Evolutionary conservation across 2,888 invertebrate genomes (phyloP), one percentile per base, ranked within the genome.

Genomic region (Drosophila neotestacea): DNA sequence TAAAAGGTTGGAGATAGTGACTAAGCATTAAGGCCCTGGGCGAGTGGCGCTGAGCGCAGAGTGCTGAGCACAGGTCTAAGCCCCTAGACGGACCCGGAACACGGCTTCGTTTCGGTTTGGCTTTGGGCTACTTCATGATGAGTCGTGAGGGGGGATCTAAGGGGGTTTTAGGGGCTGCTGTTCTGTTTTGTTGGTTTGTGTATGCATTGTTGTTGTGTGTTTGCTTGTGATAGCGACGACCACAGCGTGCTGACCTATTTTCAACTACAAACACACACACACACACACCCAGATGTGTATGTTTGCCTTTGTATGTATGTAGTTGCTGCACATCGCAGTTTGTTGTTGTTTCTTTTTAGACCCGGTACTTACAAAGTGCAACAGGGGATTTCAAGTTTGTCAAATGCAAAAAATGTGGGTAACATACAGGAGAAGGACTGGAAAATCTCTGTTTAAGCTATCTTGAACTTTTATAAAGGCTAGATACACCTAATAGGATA

Each of bases 201-300:
- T 51, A 10, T 46, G 52, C 32, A 72, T 74, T 73, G 68, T 63
- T 72, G 52, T 54, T 48, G 59, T 41, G 42, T 50, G 60, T 56
- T 54, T 71, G 67, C 30, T 50, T 27, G 46, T 65, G 73, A 77
- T 76, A 77, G 73, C 77, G 55, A 73, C 68, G 54, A 36, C 77
- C 77, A 59, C 77, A 72, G 67, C 59, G 59, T 7, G 48, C 73
- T 76, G 76, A 77, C 76, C 76, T 50, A 76, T 76, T 76, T 76
- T 48, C 44, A 68, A 68, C 46, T 41, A 55, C 44, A 62, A 16
- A 52, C 36, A 70, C 38, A 46, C 39, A 32, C n/a, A 55, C 3
- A 51, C 36, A 51, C 13, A 22, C 36, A 7, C 36, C 46, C 13
- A 22, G 30, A 7, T 22, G 16, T 61, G 30, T 50, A 7, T 50